Percentiles rank a stretch among this genome's conserved stretches.
Conservation (phyloP, 1,140 invertebrate genomes). For the Drosophila mojavensis region DNA sequence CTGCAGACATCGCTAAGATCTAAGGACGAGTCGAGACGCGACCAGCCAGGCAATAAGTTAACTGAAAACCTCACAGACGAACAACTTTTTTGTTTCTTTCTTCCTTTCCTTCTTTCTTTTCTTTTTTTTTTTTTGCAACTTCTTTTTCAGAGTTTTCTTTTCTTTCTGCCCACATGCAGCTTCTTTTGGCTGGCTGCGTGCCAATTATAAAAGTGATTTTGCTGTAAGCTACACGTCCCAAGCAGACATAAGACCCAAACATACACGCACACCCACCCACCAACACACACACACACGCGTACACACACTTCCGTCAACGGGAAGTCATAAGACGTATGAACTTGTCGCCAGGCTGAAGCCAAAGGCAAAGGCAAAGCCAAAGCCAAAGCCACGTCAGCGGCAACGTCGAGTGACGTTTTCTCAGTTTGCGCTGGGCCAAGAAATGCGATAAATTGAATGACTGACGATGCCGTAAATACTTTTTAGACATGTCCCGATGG, state of each 20-base stretch:
- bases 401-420: constrained; percentile 50
- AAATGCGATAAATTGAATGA: constrained; percentile 82
- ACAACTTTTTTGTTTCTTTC: constrained; percentile 29
- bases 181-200: constrained; percentile 78
- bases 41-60: constrained; percentile 38
- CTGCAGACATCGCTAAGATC: constrained; percentile 71
- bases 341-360: constrained; percentile 61
- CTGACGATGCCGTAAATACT: constrained; percentile 81
- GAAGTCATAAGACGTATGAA: constrained; percentile 82
- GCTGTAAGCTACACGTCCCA: constrained; percentile 76
- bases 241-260: constrained; percentile 54
- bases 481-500: constrained; percentile 66
- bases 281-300: constrained; percentile 41
- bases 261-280: constrained; percentile 16
- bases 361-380: constrained; percentile 37
- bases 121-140: constrained; percentile 13
- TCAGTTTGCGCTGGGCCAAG: constrained; percentile 60
- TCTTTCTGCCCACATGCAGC: constrained; percentile 42
- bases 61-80: constrained; percentile 61
- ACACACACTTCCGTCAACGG: constrained; percentile 74
- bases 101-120: constrained; percentile 1
- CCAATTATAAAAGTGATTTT: constrained; percentile 82
- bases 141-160: constrained; percentile 8
- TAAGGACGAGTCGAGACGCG: constrained; percentile 13
- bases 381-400: constrained; percentile 21